Evolutionary conservation across 2,113 vertebrate species (phyloP).

Genomic region (Chunga burmeisteri): DNA sequence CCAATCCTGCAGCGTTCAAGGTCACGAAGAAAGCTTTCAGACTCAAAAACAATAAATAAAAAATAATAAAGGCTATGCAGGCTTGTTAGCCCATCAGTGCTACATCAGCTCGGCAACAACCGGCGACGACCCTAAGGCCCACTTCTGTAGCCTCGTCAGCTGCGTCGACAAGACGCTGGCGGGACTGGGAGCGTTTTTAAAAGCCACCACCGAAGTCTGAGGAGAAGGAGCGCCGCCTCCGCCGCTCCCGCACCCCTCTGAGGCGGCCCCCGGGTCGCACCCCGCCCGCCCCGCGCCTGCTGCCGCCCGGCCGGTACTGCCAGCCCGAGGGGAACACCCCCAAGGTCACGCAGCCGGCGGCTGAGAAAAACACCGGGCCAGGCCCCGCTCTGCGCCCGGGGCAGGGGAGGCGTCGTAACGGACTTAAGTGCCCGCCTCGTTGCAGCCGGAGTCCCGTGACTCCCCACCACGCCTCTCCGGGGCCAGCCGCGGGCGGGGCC

Average conservation of each 20-base stretch:
- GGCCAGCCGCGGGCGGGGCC: background rate
- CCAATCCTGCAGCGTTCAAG: background rate
- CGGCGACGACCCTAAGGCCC: rapidly evolving
- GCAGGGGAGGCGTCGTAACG: background rate
- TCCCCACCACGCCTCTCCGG: background rate
- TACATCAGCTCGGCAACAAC: too few species aligned
- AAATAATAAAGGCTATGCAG: background rate
- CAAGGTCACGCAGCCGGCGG: background rate
- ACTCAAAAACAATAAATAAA: background rate
- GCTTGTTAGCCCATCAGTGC: too few species aligned
- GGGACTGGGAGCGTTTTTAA: too few species aligned
- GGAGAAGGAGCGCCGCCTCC: rapidly evolving
- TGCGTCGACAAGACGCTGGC: background rate
- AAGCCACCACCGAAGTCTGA: rapidly evolving
- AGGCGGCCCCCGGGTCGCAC: too few species aligned
- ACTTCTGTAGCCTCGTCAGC: background rate
- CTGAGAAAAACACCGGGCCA: background rate
- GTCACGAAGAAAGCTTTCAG: too few species aligned
- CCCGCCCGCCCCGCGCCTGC: too few species aligned
- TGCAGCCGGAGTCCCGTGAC: background rate
- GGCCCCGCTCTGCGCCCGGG: background rate
- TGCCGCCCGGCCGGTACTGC: too few species aligned
- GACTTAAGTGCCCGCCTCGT: background rate
- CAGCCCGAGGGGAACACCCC: too few species aligned
- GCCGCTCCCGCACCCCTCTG: too few species aligned